Conservation (phyloP, 2,888 invertebrate species). For the Petrolisthes manimaculis region DNA sequence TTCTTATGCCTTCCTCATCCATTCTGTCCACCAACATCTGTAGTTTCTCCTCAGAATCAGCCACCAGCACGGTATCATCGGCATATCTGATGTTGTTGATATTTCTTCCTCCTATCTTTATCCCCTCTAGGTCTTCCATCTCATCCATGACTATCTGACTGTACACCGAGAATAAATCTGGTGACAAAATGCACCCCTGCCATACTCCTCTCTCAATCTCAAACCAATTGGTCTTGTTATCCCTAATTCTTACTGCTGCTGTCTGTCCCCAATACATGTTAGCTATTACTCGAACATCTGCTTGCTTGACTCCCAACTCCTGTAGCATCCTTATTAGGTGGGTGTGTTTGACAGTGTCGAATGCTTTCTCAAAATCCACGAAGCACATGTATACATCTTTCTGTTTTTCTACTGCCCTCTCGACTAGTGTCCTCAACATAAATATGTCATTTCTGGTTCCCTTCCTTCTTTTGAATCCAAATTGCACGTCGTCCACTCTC, state of each 20-base stretch:
- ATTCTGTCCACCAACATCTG: not conserved
- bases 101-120: not conserved
- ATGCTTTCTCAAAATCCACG: not conserved
- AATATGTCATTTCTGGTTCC: not conserved
- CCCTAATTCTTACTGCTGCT: conserved; percentile 6
- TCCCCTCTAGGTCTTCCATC: conserved; percentile 5
- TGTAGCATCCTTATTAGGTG: too few relatives aligned
- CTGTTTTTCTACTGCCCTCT: conserved; percentile 10
- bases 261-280: too few relatives aligned
- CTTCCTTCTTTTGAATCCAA: not conserved
- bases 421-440: not conserved
- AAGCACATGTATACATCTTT: not conserved
- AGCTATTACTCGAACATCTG: too few relatives aligned
- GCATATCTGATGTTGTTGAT: conserved; percentile 13
- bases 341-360: not conserved
- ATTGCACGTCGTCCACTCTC: not conserved
- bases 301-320: too few relatives aligned
- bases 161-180: conserved; percentile 6
- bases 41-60: not conserved
- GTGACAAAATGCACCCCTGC: not conserved
- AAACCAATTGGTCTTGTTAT: too few relatives aligned
- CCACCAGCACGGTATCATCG: conserved; percentile 11
- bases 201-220: not conserved
- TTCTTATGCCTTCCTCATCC: too few relatives aligned
- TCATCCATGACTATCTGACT: conserved; percentile 16